Evolutionary conservation across 2,888 invertebrate species (phyloP).

Genomic region (Trissolcus japonicus): DNA sequence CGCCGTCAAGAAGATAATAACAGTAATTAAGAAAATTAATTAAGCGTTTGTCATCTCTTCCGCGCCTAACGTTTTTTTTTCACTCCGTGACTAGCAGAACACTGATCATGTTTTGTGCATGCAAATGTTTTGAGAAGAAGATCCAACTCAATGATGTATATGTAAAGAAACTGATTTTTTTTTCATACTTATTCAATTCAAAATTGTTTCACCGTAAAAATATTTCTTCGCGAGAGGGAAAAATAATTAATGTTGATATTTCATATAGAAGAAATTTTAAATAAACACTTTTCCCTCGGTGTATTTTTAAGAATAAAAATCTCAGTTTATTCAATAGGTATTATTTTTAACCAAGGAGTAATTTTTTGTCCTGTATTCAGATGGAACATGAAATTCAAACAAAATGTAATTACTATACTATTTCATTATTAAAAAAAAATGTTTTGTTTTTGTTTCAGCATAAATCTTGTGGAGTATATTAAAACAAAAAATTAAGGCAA

Average conservation of each 20-base stretch:
- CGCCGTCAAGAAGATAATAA: constrained; percentile 51
- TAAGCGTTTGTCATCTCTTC: constrained; percentile 57
- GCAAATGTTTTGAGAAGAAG: constrained; percentile 2
- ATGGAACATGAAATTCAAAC: too few species aligned
- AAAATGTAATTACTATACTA: too few species aligned
- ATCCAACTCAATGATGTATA: too few species aligned
- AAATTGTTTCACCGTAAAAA: too few species aligned
- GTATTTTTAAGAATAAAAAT: constrained; percentile 15
- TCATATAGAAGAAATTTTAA: constrained; percentile 9
- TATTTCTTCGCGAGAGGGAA: too few species aligned
- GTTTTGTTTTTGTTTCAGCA: too few species aligned
- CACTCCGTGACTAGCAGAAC: constrained; percentile 45
- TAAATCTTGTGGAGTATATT: too few species aligned
- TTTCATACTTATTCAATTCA: too few species aligned
- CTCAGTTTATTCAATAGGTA: constrained; percentile 10
- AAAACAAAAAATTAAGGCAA: neutral
- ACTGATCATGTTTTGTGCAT: constrained; percentile 54
- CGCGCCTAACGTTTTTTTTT: constrained; percentile 48
- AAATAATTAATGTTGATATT: constrained; percentile 1
- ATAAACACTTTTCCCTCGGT: constrained; percentile 11
- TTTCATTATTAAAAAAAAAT: too few species aligned
- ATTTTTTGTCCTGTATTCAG: too few species aligned
- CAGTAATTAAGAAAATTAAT: constrained; percentile 57
- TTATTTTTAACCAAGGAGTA: neutral
- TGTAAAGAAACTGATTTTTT: too few species aligned